These are phyloP conservation scores for Pygoscelis adeliae DNA, from an alignment of 2,113 vertebrate genomes.

Conservation along the genomic window DNA sequence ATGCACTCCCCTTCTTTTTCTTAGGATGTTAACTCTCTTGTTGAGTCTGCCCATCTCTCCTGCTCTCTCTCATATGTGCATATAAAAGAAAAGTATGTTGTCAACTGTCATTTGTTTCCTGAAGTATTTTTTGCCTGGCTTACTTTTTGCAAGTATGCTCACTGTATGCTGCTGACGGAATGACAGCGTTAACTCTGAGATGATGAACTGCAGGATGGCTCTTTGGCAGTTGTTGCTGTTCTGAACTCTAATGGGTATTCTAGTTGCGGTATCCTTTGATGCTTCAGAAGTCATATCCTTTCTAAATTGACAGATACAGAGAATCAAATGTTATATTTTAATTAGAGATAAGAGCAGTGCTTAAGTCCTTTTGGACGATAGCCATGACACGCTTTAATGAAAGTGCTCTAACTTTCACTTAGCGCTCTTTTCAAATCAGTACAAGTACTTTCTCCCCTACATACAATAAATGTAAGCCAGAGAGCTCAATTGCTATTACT, in stretches of 20 bases:
- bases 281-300: not conserved
- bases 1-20: not conserved
- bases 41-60: not conserved
- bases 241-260: not conserved
- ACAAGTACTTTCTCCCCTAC: not conserved
- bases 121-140: not conserved
- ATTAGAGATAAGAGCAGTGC: constrained; percentile 6
- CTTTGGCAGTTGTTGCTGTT: not conserved
- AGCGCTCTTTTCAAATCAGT: not conserved
- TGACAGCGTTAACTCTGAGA: not conserved
- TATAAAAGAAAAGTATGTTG: not conserved
- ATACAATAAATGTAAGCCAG: not conserved
- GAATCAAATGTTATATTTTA: constrained; percentile 13
- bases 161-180: not conserved
- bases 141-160: not conserved
- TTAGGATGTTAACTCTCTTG: not conserved
- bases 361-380: not conserved
- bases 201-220: not conserved
- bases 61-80: not conserved
- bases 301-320: not conserved
- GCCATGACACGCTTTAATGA: not conserved
- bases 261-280: not conserved
- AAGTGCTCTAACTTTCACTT: not conserved
- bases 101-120: not conserved
- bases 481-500: not conserved